These are phyloP conservation scores for Nyctibius bracteatus DNA, from an alignment of 2,113 vertebrate genomes.

Conservation along the genomic window DNA sequence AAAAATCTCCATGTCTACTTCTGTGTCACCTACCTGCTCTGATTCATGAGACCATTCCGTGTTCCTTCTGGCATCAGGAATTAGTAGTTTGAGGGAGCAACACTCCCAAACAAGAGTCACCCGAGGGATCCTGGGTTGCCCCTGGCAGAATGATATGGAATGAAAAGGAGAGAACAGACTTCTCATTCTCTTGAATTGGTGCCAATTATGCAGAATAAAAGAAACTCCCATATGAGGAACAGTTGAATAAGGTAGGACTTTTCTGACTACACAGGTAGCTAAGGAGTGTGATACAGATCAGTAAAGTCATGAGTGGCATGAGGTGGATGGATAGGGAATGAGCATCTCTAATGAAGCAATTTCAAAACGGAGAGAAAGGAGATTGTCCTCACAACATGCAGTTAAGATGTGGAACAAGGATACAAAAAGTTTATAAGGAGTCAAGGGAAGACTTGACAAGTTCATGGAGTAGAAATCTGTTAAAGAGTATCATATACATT, in stretches of 20 bases:
- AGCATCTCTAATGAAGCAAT: not conserved
- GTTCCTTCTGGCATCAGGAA: not conserved
- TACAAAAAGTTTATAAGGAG: not conserved
- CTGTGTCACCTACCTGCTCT: not conserved
- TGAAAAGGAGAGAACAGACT: not conserved
- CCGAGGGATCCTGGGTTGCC: not conserved
- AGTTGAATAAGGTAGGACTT: not conserved
- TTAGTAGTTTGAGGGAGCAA: not conserved
- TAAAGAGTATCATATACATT: not conserved
- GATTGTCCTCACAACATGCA: not conserved
- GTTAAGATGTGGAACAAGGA: not conserved
- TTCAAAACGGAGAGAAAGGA: not conserved
- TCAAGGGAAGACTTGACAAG: not conserved
- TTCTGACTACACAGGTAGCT: not conserved
- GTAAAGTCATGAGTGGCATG: not conserved
- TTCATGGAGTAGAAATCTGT: not conserved
- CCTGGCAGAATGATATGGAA: not conserved
- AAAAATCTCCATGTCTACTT: not conserved
- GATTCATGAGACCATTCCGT: accelerated
- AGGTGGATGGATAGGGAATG: not conserved
- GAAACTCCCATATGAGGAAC: not conserved
- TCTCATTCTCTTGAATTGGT: not conserved
- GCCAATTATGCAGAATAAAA: not conserved
- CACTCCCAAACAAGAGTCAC: not conserved
- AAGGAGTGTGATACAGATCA: not conserved